These are phyloP conservation scores for Mythimna lalbum DNA, from an alignment of 2,888 invertebrate genomes.

Conservation along the genomic window DNA sequence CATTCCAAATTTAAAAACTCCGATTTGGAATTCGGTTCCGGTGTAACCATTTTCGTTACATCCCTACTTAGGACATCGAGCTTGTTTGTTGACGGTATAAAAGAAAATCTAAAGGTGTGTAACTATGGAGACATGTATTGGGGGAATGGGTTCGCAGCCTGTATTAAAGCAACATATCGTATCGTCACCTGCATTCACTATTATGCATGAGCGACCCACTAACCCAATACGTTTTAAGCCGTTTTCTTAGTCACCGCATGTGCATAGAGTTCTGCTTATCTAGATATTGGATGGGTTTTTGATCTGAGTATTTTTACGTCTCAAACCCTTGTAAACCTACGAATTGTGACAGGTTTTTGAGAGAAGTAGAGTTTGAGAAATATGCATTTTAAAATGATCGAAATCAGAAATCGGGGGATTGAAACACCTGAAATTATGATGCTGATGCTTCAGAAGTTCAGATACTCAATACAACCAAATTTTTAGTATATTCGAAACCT, in stretches of 20 bases:
- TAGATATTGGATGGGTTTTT: neutral
- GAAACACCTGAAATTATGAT: neutral
- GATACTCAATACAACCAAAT: too few relatives aligned
- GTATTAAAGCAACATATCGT: constrained; percentile 12
- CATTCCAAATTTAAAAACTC: too few relatives aligned
- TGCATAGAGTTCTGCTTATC: constrained; percentile 15
- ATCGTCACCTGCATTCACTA: constrained; percentile 34
- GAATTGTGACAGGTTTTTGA: too few relatives aligned
- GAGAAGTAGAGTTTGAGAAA: too few relatives aligned
- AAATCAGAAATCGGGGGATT: too few relatives aligned
- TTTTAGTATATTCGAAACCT: too few relatives aligned
- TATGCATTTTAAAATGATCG: too few relatives aligned
- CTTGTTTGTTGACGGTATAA: neutral
- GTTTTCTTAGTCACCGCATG: constrained; percentile 33
- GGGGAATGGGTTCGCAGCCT: constrained; percentile 1
- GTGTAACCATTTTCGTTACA: too few relatives aligned
- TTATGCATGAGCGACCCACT: constrained; percentile 48
- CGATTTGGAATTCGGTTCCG: too few relatives aligned
- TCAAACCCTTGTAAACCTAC: too few relatives aligned
- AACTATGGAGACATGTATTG: constrained; percentile 12
- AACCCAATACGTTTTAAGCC: constrained; percentile 42
- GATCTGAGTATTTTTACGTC: too few relatives aligned
- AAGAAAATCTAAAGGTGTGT: constrained; percentile 9
- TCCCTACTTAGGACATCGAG: constrained; percentile 4
- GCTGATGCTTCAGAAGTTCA: constrained; percentile 4